Percentiles rank a stretch among this genome's conserved stretches.
These are phyloP conservation scores for Pandemis cinnamomeana DNA, from an alignment of 2,888 invertebrate species.

Conservation along the genomic window DNA sequence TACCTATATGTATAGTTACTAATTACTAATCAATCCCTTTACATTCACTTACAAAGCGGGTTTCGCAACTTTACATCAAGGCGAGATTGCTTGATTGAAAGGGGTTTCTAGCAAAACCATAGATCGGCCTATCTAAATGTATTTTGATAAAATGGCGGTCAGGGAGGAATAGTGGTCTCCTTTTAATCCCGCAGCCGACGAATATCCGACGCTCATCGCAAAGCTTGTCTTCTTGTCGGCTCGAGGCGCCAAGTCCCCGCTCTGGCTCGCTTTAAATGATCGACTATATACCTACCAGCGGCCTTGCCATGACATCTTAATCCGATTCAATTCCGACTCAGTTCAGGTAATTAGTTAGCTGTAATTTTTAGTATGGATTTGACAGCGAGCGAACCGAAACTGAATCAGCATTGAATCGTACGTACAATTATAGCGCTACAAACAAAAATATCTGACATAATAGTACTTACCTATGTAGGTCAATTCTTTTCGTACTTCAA, in stretches of 20 bases:
- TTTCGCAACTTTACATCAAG: not conserved
- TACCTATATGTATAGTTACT: not conserved
- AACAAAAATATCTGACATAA: not conserved
- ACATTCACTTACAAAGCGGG: not conserved
- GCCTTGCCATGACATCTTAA: too few relatives aligned
- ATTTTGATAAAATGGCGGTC: slow-evolving; percentile 37
- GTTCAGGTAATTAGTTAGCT: too few relatives aligned
- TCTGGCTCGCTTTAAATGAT: slow-evolving; percentile 8
- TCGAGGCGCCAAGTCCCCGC: slow-evolving; percentile 17
- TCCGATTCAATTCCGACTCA: too few relatives aligned
- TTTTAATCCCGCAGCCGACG: slow-evolving; percentile 56
- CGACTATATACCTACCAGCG: not conserved
- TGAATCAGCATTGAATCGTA: too few relatives aligned
- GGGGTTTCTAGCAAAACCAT: not conserved
- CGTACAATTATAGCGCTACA: not conserved
- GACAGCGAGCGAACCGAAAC: too few relatives aligned
- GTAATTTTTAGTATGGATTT: too few relatives aligned
- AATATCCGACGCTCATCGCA: slow-evolving; percentile 57
- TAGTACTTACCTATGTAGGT: not conserved
- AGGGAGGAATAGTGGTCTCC: slow-evolving; percentile 41
- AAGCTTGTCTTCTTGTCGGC: slow-evolving; percentile 46
- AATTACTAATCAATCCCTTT: not conserved
- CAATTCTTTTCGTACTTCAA: not conserved
- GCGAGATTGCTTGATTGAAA: slow-evolving; percentile 1
- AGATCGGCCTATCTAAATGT: slow-evolving; percentile 13